These are phyloP conservation scores for Euwallacea similis DNA, from an alignment of 1,140 invertebrate species.

Conservation along the genomic window DNA sequence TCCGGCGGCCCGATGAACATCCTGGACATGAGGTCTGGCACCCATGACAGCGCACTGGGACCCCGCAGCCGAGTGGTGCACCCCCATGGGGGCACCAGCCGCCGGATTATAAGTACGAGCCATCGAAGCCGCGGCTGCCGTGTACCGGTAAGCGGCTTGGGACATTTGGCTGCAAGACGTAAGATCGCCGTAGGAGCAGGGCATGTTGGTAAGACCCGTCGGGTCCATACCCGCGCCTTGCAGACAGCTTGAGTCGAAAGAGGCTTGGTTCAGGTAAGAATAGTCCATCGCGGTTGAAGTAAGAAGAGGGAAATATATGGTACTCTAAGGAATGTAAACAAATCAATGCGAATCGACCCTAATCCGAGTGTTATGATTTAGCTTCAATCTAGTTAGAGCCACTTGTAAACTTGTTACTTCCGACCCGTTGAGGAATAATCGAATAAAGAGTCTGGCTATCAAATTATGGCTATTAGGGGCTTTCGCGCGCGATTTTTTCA, in stretches of 20 bases:
- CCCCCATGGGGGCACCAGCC: slow-evolving; percentile 53
- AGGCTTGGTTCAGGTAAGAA: slow-evolving; percentile 71
- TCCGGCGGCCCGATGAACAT: slow-evolving; percentile 59
- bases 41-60: slow-evolving; percentile 65
- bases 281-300: slow-evolving; percentile 63
- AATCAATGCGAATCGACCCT: too few relatives aligned
- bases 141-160: slow-evolving; percentile 72
- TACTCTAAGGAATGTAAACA: background rate
- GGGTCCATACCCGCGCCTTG: slow-evolving; percentile 64
- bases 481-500: slow-evolving; percentile 50
- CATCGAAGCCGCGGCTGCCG: slow-evolving; percentile 62
- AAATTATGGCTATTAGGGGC: slow-evolving; percentile 62
- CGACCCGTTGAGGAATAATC: slow-evolving; percentile 42
- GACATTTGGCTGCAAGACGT: slow-evolving; percentile 86
- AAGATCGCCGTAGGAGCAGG: slow-evolving; percentile 80
- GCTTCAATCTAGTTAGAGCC: slow-evolving; percentile 35
- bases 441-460: slow-evolving; percentile 55
- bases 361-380: slow-evolving; percentile 22
- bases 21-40: slow-evolving; percentile 58
- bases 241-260: slow-evolving; percentile 69
- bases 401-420: slow-evolving; percentile 40
- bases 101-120: slow-evolving; percentile 55
- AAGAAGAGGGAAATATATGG: background rate
- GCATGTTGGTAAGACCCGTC: slow-evolving; percentile 64
- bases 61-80: slow-evolving; percentile 58